Evolutionary conservation across 2,888 invertebrate species (phyloP).

Genomic region (Acleris literana): DNA sequence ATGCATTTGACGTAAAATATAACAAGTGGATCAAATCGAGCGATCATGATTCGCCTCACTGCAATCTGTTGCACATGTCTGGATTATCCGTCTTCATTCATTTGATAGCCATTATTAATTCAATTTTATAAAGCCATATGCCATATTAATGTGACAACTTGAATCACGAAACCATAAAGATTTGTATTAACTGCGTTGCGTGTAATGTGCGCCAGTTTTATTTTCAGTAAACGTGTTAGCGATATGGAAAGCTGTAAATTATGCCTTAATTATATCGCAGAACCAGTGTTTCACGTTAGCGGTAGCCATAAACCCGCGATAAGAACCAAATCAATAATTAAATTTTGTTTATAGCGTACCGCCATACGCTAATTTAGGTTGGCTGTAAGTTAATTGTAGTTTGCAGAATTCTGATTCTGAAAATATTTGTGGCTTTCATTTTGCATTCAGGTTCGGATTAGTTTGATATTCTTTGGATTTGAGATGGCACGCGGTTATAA

Average conservation of each 20-base stretch:
- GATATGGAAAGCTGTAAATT: conserved; percentile 71
- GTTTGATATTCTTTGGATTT: too few species aligned
- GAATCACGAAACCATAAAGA: conserved; percentile 59
- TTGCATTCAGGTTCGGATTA: too few species aligned
- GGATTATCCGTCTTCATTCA: conserved; percentile 9
- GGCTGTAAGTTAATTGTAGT: not conserved
- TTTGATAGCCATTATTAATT: conserved; percentile 12
- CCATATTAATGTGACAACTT: conserved; percentile 18
- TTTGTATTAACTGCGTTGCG: conserved; percentile 69
- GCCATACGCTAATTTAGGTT: not conserved
- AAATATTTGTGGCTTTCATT: too few species aligned
- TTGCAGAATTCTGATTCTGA: not conserved
- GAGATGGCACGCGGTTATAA: too few species aligned
- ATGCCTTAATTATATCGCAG: conserved; percentile 70
- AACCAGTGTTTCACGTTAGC: conserved; percentile 65
- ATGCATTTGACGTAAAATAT: not conserved
- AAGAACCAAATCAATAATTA: conserved; percentile 56
- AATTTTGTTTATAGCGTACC: conserved; percentile 13
- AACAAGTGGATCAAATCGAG: conserved; percentile 7
- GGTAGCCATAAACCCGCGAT: conserved; percentile 53
- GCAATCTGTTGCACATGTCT: conserved; percentile 10
- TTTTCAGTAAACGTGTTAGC: conserved; percentile 72
- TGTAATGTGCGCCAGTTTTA: conserved; percentile 62
- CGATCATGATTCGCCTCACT: conserved; percentile 14
- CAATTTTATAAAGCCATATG: conserved; percentile 9